These are phyloP conservation scores for Galbula dea DNA, from an alignment of 2,113 vertebrate species.

Conservation along the genomic window DNA sequence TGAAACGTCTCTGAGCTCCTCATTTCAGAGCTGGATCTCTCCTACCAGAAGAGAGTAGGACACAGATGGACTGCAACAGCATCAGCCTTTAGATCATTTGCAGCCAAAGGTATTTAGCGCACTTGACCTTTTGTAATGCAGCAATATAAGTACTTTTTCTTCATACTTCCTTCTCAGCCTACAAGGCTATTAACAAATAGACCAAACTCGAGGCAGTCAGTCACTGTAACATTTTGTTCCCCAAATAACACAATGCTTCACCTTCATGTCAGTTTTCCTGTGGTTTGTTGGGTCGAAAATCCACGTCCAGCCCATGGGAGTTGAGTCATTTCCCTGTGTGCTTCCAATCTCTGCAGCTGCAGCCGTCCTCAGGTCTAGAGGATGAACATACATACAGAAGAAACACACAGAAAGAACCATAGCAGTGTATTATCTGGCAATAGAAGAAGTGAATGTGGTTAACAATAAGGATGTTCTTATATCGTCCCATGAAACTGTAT, in stretches of 20 bases:
- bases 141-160: not conserved
- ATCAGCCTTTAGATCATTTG: not conserved
- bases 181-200: not conserved
- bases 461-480: not conserved
- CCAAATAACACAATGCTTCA: not conserved
- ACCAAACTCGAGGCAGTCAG: not conserved
- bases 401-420: not conserved
- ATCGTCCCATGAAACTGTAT: not conserved
- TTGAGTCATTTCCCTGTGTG: not conserved
- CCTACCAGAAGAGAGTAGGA: not conserved
- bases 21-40: not conserved
- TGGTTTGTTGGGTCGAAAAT: constrained; percentile 3
- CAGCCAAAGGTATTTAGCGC: not conserved
- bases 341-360: constrained; percentile 47
- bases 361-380: not conserved
- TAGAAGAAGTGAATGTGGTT: not conserved
- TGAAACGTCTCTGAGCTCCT: not conserved
- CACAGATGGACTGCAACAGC: not conserved
- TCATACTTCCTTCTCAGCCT: not conserved
- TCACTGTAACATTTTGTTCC: not conserved
- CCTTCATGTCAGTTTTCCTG: constrained; percentile 15
- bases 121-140: not conserved
- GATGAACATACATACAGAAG: not conserved
- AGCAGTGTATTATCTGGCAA: not conserved
- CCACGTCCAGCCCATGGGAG: not conserved